A percentile compares a stretch with the other conserved stretches of the same genome.
Evolutionary conservation across 2,888 invertebrate species (phyloP).

Genomic region (Brassicogethes aeneus): DNA sequence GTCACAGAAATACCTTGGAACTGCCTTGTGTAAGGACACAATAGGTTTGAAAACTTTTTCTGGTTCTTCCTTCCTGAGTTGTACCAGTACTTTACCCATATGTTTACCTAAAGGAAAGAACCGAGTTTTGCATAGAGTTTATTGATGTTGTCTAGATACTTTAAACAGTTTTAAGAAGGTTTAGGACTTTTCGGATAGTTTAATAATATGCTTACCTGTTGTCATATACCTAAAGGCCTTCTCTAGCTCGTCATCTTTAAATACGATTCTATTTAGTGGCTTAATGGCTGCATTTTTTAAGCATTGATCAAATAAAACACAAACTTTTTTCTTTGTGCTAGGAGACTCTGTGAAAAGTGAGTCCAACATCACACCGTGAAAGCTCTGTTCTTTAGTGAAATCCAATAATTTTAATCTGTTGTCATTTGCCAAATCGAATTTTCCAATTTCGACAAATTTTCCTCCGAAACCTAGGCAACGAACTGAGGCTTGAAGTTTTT

Average conservation of each 20-base stretch:
- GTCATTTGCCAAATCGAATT: slow-evolving; percentile 68
- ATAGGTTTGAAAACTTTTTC: slow-evolving; percentile 30
- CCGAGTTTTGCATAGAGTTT: no score
- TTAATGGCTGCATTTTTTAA: slow-evolving; percentile 49
- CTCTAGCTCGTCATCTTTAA: slow-evolving; percentile 57
- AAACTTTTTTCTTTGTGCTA: slow-evolving; percentile 3
- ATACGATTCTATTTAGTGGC: slow-evolving; percentile 58
- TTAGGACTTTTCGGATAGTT: not conserved
- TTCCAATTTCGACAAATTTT: slow-evolving; percentile 78
- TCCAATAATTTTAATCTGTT: slow-evolving; percentile 53
- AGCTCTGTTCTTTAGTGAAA: slow-evolving; percentile 63
- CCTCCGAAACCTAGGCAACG: slow-evolving; percentile 53
- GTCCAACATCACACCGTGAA: slow-evolving; percentile 64
- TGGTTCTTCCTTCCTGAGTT: slow-evolving; percentile 33
- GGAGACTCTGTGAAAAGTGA: slow-evolving; percentile 12
- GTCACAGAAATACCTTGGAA: slow-evolving; percentile 43
- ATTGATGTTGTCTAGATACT: no score
- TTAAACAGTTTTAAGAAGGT: slow-evolving; percentile 1
- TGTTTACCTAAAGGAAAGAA: slow-evolving; percentile 69
- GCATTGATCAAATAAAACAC: not conserved
- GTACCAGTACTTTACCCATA: slow-evolving; percentile 60
- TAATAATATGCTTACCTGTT: slow-evolving; percentile 40
- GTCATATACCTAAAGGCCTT: slow-evolving; percentile 59
- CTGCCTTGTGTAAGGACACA: slow-evolving; percentile 9
- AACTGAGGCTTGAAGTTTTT: slow-evolving; percentile 69